A percentile compares a stretch with the other conserved stretches of the same genome.
Evolutionary conservation across 1,140 invertebrate species (phyloP).

Genomic region (Bombus superbus): DNA sequence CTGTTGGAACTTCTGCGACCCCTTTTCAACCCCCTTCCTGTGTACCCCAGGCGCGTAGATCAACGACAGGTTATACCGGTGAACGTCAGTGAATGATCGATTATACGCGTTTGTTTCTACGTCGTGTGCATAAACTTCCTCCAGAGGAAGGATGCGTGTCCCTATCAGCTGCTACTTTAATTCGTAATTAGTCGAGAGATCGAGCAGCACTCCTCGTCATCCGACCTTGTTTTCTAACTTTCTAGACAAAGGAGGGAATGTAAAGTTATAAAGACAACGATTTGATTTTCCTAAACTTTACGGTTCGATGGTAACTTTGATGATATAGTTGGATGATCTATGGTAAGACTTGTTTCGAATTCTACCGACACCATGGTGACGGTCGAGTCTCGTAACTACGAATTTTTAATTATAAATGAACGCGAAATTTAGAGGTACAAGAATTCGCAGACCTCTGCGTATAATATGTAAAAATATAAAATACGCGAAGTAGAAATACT

Average conservation of each 20-base stretch:
- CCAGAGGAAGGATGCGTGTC: not conserved
- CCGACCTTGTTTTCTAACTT: not conserved
- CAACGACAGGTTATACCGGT: conserved; percentile 29
- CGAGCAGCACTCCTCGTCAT: not conserved
- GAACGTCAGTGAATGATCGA: not conserved
- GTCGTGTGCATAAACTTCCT: conserved; percentile 11
- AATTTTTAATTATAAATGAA: no score
- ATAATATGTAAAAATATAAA: no score
- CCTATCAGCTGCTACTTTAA: not conserved
- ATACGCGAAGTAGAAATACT: no score
- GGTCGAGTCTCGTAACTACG: no score
- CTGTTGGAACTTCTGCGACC: conserved; percentile 31
- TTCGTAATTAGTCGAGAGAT: conserved; percentile 9
- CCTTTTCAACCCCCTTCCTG: not conserved
- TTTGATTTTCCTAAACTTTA: no score
- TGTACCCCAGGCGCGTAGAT: not conserved
- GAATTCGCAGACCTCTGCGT: no score
- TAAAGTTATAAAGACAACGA: not conserved
- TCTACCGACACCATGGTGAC: no score
- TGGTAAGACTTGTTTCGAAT: no score
- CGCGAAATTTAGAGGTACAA: no score
- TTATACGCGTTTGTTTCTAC: not conserved
- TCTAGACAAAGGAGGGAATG: not conserved
- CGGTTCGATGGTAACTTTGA: no score
- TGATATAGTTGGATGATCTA: no score